phyloP scores from a whole-genome alignment of 64 coral and sea anemone genomes.

The Actinia tenebrosa region DNA sequence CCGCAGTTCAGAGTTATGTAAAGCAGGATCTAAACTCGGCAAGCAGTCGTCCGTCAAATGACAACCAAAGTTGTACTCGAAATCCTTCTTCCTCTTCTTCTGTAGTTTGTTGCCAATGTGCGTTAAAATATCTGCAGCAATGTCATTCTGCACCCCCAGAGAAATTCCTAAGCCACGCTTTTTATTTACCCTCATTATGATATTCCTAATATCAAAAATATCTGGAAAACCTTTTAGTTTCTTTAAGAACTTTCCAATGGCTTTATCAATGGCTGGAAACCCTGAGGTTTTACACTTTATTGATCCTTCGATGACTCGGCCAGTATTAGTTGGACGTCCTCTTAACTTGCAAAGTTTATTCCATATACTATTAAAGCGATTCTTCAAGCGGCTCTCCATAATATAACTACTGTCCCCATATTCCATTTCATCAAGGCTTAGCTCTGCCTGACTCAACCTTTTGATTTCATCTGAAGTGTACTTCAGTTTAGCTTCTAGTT shows the following conservation, averaged over 20 bases:
- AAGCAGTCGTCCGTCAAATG: conserved; percentile 59
- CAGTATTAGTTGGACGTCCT: conserved; percentile 66
- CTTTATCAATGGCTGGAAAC: conserved; percentile 69
- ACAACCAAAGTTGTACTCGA: conserved; percentile 81
- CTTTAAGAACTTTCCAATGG: conserved; percentile 68
- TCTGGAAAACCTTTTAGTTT: conserved; percentile 75
- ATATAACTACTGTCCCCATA: conserved; percentile 77
- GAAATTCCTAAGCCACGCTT: conserved; percentile 63
- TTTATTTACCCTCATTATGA: conserved; percentile 54
- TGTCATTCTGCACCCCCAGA: conserved; percentile 38
- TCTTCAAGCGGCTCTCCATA: conserved; percentile 72
- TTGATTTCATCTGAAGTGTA: conserved; percentile 65
- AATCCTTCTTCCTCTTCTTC: conserved; percentile 76
- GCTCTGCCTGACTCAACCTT: conserved; percentile 74
- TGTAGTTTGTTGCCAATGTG: conserved; percentile 88
- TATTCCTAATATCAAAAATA: conserved; percentile 72
- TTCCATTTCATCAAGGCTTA: conserved; percentile 89
- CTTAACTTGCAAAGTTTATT: conserved; percentile 77
- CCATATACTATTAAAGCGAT: conserved; percentile 82
- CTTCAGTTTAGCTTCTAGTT: conserved; percentile 59
- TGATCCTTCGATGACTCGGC: conserved; percentile 69
- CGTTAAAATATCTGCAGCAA: conserved; percentile 79
- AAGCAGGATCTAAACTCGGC: conserved; percentile 64
- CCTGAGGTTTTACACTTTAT: conserved; percentile 63
- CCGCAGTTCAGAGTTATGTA: conserved; percentile 20